Evolutionary conservation across 2,113 vertebrate genomes (phyloP).

Genomic region (Thymallus thymallus): DNA sequence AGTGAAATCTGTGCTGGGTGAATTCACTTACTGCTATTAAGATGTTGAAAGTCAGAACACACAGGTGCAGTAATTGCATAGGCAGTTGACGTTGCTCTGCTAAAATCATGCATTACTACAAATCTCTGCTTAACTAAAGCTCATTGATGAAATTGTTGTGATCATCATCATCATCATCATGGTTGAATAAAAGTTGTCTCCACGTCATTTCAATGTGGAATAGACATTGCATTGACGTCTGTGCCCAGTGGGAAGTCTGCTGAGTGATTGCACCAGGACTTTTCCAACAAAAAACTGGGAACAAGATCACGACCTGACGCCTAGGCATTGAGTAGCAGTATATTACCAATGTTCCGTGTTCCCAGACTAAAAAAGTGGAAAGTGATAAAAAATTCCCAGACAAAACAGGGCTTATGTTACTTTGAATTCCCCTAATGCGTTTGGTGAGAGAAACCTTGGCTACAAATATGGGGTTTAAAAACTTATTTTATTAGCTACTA

Average conservation of each 20-base stretch:
- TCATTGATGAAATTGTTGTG: too few species aligned
- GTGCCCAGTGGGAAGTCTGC: not conserved
- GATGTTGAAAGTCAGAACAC: not conserved
- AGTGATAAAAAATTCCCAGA: conserved; percentile 8
- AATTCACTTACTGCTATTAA: not conserved
- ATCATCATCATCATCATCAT: too few species aligned
- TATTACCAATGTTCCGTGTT: not conserved
- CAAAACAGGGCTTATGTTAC: conserved; percentile 4
- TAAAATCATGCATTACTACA: not conserved
- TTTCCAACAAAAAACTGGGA: not conserved
- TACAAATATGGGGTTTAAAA: too few species aligned
- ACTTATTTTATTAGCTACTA: too few species aligned
- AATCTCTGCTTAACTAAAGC: not conserved
- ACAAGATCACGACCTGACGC: not conserved
- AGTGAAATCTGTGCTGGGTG: not conserved
- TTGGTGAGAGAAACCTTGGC: not conserved
- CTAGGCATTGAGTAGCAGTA: not conserved
- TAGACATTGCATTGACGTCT: too few species aligned
- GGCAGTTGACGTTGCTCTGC: not conserved
- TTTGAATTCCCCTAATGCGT: conserved; percentile 8
- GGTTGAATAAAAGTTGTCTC: too few species aligned
- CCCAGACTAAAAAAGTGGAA: conserved; percentile 20
- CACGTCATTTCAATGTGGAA: too few species aligned
- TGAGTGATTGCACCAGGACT: too few species aligned
- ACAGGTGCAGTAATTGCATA: not conserved